A percentile compares a stretch with the other conserved stretches of the same genome.
phyloP scores from a whole-genome alignment of 2,797 vertebrate species.

The Silurus aristotelis region DNA sequence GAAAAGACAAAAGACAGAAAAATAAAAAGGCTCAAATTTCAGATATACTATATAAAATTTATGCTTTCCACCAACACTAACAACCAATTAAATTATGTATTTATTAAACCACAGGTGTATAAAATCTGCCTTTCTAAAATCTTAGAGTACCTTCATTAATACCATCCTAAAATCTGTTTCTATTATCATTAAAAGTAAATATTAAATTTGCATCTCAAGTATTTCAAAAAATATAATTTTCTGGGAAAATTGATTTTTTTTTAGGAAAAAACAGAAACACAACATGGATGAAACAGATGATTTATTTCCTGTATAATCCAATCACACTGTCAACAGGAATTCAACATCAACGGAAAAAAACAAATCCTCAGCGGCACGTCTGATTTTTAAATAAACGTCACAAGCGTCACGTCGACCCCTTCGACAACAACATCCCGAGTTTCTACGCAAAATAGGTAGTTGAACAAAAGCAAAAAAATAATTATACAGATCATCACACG shows the following conservation, averaged over 20 bases:
- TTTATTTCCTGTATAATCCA: constrained; percentile 48
- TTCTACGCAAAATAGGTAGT: constrained; percentile 13
- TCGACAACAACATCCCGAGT: not conserved
- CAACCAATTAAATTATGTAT: too few species aligned
- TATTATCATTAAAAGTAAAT: too few species aligned
- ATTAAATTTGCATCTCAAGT: too few species aligned
- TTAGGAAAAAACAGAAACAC: not conserved
- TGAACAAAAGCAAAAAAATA: constrained; percentile 14
- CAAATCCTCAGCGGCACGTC: constrained; percentile 2
- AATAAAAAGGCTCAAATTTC: too few species aligned
- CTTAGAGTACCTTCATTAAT: too few species aligned
- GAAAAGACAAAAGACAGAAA: too few species aligned
- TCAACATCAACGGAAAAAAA: constrained; percentile 6
- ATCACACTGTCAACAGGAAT: not conserved
- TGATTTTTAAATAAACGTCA: constrained; percentile 37
- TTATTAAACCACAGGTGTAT: too few species aligned
- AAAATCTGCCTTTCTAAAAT: too few species aligned
- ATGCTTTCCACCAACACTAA: too few species aligned
- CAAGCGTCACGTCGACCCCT: not conserved
- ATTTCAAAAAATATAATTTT: not conserved
- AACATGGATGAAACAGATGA: constrained; percentile 8
- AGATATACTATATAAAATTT: too few species aligned
- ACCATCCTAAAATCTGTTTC: too few species aligned
- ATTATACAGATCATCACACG: not conserved
- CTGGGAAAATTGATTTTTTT: not conserved